Conservation (phyloP, 1,140 invertebrate species). For the Dryas iulia region DNA sequence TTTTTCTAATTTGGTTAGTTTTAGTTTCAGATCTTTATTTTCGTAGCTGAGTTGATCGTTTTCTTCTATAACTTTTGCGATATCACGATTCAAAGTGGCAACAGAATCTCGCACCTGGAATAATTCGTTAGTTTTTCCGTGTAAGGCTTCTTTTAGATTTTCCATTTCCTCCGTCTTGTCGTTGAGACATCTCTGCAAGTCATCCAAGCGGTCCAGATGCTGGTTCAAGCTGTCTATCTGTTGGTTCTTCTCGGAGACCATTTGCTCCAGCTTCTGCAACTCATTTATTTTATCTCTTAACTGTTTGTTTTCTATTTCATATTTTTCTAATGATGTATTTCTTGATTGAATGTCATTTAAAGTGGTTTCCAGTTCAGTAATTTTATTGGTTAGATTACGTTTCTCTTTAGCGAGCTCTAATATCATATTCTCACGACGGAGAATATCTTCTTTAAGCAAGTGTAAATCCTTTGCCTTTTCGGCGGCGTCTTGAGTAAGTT, state of each 20-base stretch:
- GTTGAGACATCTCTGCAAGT: constrained; percentile 68
- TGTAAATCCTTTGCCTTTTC: constrained; percentile 81
- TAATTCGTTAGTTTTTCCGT: constrained; percentile 67
- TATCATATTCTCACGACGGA: constrained; percentile 82
- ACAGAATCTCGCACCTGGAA: constrained; percentile 69
- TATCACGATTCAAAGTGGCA: constrained; percentile 62
- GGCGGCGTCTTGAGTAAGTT: constrained; percentile 80
- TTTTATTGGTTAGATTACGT: constrained; percentile 72
- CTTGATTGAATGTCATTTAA: constrained; percentile 64
- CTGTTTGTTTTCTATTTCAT: constrained; percentile 63
- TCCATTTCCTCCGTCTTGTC: constrained; percentile 75
- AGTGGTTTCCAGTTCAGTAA: constrained; percentile 68
- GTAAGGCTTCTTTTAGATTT: constrained; percentile 61
- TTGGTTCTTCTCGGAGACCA: constrained; percentile 77
- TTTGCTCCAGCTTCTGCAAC: constrained; percentile 66
- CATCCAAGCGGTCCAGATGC: constrained; percentile 74
- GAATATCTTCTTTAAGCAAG: constrained; percentile 81
- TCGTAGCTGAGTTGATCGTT: constrained; percentile 59
- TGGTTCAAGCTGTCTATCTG: constrained; percentile 79
- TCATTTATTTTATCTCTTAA: constrained; percentile 65
- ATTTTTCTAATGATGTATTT: constrained; percentile 53
- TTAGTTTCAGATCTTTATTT: constrained; percentile 68
- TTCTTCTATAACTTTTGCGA: constrained; percentile 66
- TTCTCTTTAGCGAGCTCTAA: constrained; percentile 82
- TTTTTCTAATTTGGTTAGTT: constrained; percentile 72